These are phyloP conservation scores for Dromococcyx pavoninus DNA, from an alignment of 2,797 vertebrate species.

Conservation along the genomic window DNA sequence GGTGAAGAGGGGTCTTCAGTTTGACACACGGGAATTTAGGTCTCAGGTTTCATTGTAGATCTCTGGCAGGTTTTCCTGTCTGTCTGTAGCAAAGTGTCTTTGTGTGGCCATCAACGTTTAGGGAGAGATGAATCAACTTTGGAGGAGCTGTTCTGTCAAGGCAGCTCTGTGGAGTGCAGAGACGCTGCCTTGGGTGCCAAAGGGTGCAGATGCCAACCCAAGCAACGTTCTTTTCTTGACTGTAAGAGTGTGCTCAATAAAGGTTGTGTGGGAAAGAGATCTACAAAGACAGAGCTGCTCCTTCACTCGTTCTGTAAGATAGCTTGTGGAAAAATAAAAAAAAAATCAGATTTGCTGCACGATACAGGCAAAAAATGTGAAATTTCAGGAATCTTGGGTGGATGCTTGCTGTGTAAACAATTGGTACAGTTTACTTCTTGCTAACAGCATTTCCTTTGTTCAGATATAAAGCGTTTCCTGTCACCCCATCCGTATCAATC, in stretches of 20 bases:
- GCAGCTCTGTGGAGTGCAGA: not conserved
- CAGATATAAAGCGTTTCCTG: conserved; percentile 1
- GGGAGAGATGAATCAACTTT: not conserved
- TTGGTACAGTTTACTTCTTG: conserved; percentile 16
- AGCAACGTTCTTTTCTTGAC: not conserved
- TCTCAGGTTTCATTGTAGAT: not conserved
- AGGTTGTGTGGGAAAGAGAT: not conserved
- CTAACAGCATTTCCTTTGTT: conserved; percentile 36
- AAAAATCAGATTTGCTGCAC: not conserved
- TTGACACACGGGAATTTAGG: not conserved
- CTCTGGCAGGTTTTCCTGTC: not conserved
- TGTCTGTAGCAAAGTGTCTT: not conserved
- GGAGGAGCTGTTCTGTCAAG: conserved; percentile 2
- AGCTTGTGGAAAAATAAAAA: not conserved
- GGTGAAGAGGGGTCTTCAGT: not conserved
- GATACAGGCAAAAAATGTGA: not conserved
- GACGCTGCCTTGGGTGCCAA: not conserved
- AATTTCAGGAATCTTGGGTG: not conserved
- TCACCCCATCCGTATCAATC: not conserved
- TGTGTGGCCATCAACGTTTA: not conserved
- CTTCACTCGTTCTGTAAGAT: not conserved
- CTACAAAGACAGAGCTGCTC: not conserved
- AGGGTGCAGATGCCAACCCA: not conserved
- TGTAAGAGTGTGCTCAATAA: not conserved
- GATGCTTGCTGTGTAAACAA: not conserved